Conservation (phyloP, 2,888 invertebrate genomes). For the Rotaria macrura region DNA sequence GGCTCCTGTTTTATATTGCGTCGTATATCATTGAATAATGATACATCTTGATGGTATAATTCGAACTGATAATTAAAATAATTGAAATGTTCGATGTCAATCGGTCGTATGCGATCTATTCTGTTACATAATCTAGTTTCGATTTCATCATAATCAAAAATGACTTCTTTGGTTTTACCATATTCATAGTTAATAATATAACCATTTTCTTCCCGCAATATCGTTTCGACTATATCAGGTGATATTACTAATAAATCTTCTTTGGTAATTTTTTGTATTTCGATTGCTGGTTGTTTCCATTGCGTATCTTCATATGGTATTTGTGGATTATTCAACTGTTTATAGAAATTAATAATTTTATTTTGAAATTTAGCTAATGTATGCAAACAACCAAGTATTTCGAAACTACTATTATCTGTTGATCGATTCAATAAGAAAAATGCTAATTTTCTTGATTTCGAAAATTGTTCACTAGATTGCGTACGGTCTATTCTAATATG, state of each 20-base stretch:
- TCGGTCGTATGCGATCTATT: too few relatives aligned
- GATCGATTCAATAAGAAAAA: not conserved
- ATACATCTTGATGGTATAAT: not conserved
- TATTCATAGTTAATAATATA: not conserved
- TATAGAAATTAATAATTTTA: not conserved
- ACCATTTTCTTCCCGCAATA: not conserved
- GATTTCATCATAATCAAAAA: too few relatives aligned
- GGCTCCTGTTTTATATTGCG: not conserved
- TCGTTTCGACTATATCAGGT: not conserved
- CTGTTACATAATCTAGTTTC: too few relatives aligned
- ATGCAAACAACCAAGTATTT: not conserved
- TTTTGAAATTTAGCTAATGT: not conserved
- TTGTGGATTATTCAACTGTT: not conserved
- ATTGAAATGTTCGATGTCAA: not conserved
- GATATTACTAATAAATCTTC: not conserved
- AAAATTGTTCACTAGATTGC: not conserved
- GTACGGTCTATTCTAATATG: not conserved
- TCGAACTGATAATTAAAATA: not conserved
- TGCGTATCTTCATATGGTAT: not conserved
- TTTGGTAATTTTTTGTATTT: not conserved
- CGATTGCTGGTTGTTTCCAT: too few relatives aligned
- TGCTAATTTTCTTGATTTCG: not conserved
- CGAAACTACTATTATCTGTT: not conserved
- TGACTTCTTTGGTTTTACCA: too few relatives aligned
- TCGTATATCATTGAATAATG: not conserved